Percentiles rank a stretch among this genome's conserved stretches.
Conservation (phyloP, 2,113 vertebrate species). For the Tautogolabrus adspersus region DNA sequence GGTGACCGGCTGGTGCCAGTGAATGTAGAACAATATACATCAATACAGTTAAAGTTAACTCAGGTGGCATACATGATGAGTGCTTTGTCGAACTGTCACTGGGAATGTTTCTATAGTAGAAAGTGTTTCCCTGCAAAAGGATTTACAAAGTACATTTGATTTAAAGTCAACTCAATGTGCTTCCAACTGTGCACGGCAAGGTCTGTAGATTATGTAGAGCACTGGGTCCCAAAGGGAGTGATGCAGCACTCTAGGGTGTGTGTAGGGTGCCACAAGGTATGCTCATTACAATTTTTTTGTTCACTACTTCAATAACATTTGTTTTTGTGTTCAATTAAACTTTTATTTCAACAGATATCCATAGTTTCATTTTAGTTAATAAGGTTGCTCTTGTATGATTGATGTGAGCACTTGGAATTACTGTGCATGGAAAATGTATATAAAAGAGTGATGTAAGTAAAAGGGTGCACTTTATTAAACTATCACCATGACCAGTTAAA, state of each 20-base stretch:
- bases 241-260: neutral
- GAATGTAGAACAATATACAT: too few relatives aligned
- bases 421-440: too few relatives aligned
- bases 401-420: neutral
- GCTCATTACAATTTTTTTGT: neutral
- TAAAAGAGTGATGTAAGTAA: too few relatives aligned
- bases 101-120: too few relatives aligned
- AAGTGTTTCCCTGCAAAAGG: neutral
- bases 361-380: too few relatives aligned
- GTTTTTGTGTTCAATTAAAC: neutral
- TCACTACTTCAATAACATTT: neutral
- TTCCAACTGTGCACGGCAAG: neutral
- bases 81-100: too few relatives aligned
- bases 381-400: too few relatives aligned
- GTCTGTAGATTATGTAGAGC: constrained; percentile 1
- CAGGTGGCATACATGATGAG: too few relatives aligned
- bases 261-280: neutral
- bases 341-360: neutral
- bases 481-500: too few relatives aligned
- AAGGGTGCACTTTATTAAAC: too few relatives aligned
- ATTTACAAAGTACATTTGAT: neutral
- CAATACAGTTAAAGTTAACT: too few relatives aligned
- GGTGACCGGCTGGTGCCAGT: too few relatives aligned
- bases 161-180: neutral
- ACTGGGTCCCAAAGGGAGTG: neutral